phyloP scores from a whole-genome alignment of 2,888 invertebrate species.

The Lordiphosa andalusiaca region DNA sequence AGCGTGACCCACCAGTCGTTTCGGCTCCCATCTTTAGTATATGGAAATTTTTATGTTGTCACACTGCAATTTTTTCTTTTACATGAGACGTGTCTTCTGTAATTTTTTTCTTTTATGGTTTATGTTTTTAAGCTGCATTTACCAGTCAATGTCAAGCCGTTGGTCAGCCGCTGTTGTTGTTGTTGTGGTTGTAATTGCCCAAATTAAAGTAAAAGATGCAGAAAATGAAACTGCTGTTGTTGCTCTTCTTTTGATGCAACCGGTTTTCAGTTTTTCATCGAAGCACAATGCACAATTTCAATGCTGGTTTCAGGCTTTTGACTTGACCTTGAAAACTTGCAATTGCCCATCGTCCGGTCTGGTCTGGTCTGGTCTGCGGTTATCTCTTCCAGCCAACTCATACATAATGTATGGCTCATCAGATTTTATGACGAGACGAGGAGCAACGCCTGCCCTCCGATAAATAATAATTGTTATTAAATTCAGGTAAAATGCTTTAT shows the following conservation, averaged over 20 bases:
- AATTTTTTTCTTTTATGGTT: slow-evolving; percentile 20
- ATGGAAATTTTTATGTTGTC: slow-evolving; percentile 16
- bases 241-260: slow-evolving; percentile 33
- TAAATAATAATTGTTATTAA: slow-evolving; percentile 51
- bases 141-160: slow-evolving; percentile 62
- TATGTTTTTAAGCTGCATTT: slow-evolving; percentile 34
- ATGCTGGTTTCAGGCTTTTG: slow-evolving; percentile 40
- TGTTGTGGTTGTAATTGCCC: slow-evolving; percentile 22
- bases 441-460: slow-evolving; percentile 8
- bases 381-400: slow-evolving; percentile 22
- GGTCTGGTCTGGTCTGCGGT: slow-evolving; percentile 17
- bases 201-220: slow-evolving; percentile 26
- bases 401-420: slow-evolving; percentile 48
- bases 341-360: slow-evolving; percentile 29
- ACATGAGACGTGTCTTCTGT: slow-evolving; percentile 13
- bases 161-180: slow-evolving; percentile 26
- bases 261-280: slow-evolving; percentile 33
- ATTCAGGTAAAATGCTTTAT: slow-evolving; percentile 16
- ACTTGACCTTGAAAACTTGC: slow-evolving; percentile 52
- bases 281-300: slow-evolving; percentile 46
- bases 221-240: slow-evolving; percentile 21
- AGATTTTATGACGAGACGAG: slow-evolving; percentile 43
- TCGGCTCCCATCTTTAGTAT: slow-evolving; percentile 13
- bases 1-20: slow-evolving; percentile 4
- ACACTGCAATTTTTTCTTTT: slow-evolving; percentile 25